Conservation (phyloP, 1,140 invertebrate species). For the Diorhabda sublineata region DNA sequence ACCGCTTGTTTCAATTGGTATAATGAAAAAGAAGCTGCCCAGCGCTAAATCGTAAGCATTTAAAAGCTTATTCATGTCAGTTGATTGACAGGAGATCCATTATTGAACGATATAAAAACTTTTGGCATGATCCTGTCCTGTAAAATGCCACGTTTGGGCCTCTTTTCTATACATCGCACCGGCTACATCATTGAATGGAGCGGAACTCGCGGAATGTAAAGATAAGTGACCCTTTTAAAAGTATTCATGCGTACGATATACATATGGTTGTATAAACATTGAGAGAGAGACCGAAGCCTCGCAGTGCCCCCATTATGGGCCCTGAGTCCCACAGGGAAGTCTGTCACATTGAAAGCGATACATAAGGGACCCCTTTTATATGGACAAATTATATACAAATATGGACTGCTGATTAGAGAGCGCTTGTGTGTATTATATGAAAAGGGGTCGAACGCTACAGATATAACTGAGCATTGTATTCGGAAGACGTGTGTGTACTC, state of each 20-base stretch:
- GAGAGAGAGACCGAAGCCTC: background rate
- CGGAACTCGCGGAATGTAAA: slow-evolving; percentile 38
- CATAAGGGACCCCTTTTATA: slow-evolving; percentile 43
- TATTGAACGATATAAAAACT: no score
- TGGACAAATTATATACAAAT: slow-evolving; percentile 49
- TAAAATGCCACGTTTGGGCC: background rate
- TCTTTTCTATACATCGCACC: background rate
- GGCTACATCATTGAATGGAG: slow-evolving; percentile 25
- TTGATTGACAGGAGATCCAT: no score
- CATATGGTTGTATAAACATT: slow-evolving; percentile 45
- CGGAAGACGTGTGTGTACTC: background rate
- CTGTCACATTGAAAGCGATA: slow-evolving; percentile 46
- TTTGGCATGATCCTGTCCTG: background rate
- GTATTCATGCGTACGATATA: slow-evolving; percentile 45
- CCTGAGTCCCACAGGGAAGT: slow-evolving; percentile 29
- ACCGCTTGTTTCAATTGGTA: no score
- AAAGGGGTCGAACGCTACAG: slow-evolving; percentile 9
- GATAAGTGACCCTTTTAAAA: slow-evolving; percentile 44
- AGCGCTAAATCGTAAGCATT: no score
- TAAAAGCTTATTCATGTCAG: no score
- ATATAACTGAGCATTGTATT: slow-evolving; percentile 1
- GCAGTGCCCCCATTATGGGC: slow-evolving; percentile 21
- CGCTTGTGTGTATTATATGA: slow-evolving; percentile 11
- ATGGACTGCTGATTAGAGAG: slow-evolving; percentile 45
- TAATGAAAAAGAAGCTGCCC: no score